A percentile compares a stretch with the other conserved stretches of the same genome.
These are phyloP conservation scores for Perdita meconis DNA, from an alignment of 2,888 invertebrate genomes.

Conservation along the genomic window DNA sequence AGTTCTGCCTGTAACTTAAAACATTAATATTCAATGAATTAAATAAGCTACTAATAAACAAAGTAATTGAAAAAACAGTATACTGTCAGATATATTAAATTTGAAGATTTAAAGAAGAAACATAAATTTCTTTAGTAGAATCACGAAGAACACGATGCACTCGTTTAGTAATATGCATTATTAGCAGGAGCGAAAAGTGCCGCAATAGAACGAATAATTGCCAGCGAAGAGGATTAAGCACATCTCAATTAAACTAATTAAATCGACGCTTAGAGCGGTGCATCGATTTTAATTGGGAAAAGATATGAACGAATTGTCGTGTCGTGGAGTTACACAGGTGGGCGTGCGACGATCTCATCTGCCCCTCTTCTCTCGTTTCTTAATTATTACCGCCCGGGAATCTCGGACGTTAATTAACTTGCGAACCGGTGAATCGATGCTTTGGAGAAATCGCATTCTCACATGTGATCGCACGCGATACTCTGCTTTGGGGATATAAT, in stretches of 20 bases:
- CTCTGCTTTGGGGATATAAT: not conserved
- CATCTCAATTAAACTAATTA: slow-evolving; percentile 70
- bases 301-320: slow-evolving; percentile 27
- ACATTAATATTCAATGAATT: no score
- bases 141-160: not conserved
- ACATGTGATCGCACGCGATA: slow-evolving; percentile 13
- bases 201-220: slow-evolving; percentile 28
- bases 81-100: not conserved
- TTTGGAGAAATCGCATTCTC: not conserved
- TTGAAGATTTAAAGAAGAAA: not conserved
- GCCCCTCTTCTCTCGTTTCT: slow-evolving; percentile 24
- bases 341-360: slow-evolving; percentile 19
- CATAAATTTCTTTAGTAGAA: not conserved
- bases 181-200: not conserved
- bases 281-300: slow-evolving; percentile 49
- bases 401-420: slow-evolving; percentile 4
- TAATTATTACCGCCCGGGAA: slow-evolving; percentile 7
- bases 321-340: not conserved
- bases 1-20: no score
- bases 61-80: no score
- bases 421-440: not conserved
- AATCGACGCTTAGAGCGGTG: slow-evolving; percentile 38
- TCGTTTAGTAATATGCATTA: not conserved
- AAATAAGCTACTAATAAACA: no score
- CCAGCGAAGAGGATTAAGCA: slow-evolving; percentile 22